A percentile compares a stretch with the other conserved stretches of the same genome.
These are phyloP conservation scores for Polyommatus iphigenia DNA, from an alignment of 2,888 invertebrate genomes.

Conservation along the genomic window DNA sequence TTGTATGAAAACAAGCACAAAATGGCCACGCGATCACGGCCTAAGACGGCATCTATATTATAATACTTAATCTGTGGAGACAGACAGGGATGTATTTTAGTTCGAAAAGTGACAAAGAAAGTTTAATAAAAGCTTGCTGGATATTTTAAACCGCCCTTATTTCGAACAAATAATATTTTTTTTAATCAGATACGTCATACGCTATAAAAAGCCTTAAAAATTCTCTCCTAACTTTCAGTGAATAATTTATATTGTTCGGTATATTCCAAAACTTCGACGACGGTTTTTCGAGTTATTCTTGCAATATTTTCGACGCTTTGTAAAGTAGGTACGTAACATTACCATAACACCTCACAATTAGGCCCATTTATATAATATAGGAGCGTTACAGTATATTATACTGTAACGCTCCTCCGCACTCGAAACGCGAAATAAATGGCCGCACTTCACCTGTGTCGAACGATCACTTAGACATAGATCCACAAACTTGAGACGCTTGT, in stretches of 20 bases:
- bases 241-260: not conserved
- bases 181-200: too few relatives aligned
- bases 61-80: too few relatives aligned
- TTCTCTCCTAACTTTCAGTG: not conserved
- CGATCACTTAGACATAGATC: not conserved
- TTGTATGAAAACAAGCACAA: too few relatives aligned
- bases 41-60: too few relatives aligned
- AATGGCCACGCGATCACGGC: too few relatives aligned
- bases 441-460: conserved; percentile 47
- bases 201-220: not conserved
- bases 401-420: conserved; percentile 39
- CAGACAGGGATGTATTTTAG: too few relatives aligned
- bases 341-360: conserved; percentile 48
- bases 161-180: too few relatives aligned
- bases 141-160: too few relatives aligned
- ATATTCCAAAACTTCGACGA: not conserved
- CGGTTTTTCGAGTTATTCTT: not conserved
- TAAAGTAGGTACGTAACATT: conserved; percentile 45
- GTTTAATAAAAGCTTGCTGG: too few relatives aligned
- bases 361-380: conserved; percentile 42
- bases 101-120: too few relatives aligned
- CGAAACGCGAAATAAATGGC: conserved; percentile 48
- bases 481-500: not conserved
- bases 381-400: too few relatives aligned
- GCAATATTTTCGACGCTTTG: conserved; percentile 34